Base-by-base conservation (phyloP, 2,888 invertebrate species). In the Callinectes sapidus region DNA sequence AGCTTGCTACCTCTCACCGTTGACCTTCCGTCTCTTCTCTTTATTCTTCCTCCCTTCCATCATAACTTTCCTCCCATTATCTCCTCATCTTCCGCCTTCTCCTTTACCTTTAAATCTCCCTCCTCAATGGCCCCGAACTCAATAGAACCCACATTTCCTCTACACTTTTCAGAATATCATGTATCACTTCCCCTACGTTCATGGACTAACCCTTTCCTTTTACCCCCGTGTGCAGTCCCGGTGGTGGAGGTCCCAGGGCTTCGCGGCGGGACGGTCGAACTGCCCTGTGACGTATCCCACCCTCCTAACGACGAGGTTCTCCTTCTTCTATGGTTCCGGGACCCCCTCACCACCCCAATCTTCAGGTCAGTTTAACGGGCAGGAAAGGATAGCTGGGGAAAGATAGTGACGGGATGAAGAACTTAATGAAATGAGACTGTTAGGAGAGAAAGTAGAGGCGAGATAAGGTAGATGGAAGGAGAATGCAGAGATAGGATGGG, bases 301-400 rank as follows among this genome's bases (percentile, higher is more conserved):
- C 89, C 55, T 16, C 61, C 55, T 28, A 61, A 61, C 55, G 89
- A 89, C 61, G 28, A 35, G 32, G 16, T 89, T 2, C 55, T 89
- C 16, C 89, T 89, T 14, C 89, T 89, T 2, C 89, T 89, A 32
- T 89, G 89, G 89, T 89, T 89, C 61, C 54, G 61, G 89, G 89
- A 61, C 32, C 61, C 88, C 3, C 89, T 89, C 14, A 42, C 89
- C 89, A 89, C 89, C 28, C 89, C 89, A 6, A 89, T 89, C 35
- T 89, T 89, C 61, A 89, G 89, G 89, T 89, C 35, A 35, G 81
- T 81, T 32, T 35, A 28, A 23, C 13, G 10, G 18, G 61, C 61
- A 87, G 87, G 39, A 18, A 87, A 42, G 23, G 87, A 35, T 13
- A 87, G 87, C 28, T 6, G 23, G 85, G 35, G 18, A 16, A 32